Conservation (phyloP, 2,888 invertebrate species). For the Melipona bicolor region DNA sequence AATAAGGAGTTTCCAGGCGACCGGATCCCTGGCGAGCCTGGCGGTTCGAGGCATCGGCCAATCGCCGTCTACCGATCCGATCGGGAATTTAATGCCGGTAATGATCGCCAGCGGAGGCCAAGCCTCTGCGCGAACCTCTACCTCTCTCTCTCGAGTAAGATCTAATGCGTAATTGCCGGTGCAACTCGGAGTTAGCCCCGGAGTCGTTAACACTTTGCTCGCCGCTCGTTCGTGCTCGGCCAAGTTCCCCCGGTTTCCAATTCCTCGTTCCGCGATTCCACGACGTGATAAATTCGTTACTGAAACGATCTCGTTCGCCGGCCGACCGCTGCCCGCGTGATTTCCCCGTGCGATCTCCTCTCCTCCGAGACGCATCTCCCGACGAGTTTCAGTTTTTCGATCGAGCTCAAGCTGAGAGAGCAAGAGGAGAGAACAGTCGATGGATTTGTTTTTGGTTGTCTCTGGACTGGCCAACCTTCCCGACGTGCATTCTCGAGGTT, state of each 20-base stretch:
- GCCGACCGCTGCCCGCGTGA: no score
- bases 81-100: conserved; percentile 60
- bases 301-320: neutral
- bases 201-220: conserved; percentile 50
- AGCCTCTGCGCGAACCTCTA: conserved; percentile 6
- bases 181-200: conserved; percentile 21
- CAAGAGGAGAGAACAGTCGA: neutral
- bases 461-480: no score
- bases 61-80: conserved; percentile 50
- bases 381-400: neutral
- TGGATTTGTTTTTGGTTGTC: no score
- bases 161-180: conserved; percentile 47
- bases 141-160: conserved; percentile 25
- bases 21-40: conserved; percentile 39
- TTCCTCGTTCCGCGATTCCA: neutral
- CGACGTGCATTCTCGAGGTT: no score
- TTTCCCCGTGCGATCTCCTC: no score
- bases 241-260: neutral
- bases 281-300: conserved; percentile 12
- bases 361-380: no score
- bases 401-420: neutral
- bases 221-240: neutral
- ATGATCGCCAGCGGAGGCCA: conserved; percentile 44
- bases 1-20: conserved; percentile 71
- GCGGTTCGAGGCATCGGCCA: conserved; percentile 31